These are phyloP conservation scores for Heliothis virescens DNA, from an alignment of 1,140 invertebrate species.

Conservation along the genomic window DNA sequence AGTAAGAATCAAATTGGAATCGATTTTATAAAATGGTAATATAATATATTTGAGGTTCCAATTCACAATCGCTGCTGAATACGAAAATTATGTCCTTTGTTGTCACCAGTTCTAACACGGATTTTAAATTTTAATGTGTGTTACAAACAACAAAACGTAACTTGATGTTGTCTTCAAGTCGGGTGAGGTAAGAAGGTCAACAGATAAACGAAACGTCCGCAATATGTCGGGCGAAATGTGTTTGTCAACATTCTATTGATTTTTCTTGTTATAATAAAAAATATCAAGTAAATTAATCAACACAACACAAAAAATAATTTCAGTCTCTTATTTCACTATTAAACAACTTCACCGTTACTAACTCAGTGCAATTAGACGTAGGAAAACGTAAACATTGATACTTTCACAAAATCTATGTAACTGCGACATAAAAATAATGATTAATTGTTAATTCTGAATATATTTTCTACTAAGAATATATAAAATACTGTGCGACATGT, in stretches of 20 bases:
- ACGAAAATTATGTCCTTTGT: too few relatives aligned
- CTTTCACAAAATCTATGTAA: conserved; percentile 15
- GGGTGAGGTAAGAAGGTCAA: not conserved
- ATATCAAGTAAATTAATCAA: conserved; percentile 48
- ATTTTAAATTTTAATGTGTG: too few relatives aligned
- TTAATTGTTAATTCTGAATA: conserved; percentile 5
- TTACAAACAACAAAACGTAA: too few relatives aligned
- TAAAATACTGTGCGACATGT: not conserved
- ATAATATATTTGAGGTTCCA: too few relatives aligned
- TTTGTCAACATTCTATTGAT: conserved; percentile 83
- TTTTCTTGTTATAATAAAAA: conserved; percentile 53
- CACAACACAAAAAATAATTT: conserved; percentile 8
- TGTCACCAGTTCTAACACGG: too few relatives aligned
- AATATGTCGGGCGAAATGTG: conserved; percentile 60
- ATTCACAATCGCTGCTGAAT: too few relatives aligned
- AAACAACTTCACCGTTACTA: not conserved
- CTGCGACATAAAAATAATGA: conserved; percentile 39
- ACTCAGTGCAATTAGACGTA: conserved; percentile 11
- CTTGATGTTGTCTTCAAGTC: not conserved
- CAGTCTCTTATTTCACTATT: conserved; percentile 2
- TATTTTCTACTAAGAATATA: conserved; percentile 7
- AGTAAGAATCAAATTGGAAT: not conserved
- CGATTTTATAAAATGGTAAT: not conserved
- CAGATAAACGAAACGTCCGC: conserved; percentile 32
- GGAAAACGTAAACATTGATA: conserved; percentile 1